Evolutionary conservation across 2,797 vertebrate genomes (phyloP).

Genomic region (Coregonus ussuriensis): DNA sequence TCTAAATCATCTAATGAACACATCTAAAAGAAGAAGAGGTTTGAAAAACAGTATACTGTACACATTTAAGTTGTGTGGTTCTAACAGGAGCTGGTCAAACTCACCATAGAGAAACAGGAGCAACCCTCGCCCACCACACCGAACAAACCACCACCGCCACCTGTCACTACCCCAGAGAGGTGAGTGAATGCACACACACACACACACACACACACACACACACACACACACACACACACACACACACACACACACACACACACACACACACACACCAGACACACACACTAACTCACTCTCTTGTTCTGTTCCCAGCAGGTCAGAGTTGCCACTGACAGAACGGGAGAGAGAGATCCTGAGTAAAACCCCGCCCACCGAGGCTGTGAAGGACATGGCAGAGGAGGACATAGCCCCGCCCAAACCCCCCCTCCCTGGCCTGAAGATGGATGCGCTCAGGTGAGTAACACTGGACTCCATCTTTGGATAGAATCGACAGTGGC

Average conservation of each 20-base stretch:
- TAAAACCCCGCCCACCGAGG: constrained; percentile 80
- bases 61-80: constrained; percentile 30
- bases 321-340: constrained; percentile 85
- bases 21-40: neutral
- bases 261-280: neutral
- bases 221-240: neutral
- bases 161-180: constrained; percentile 65
- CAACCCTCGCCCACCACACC: constrained; percentile 92
- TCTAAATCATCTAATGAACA: neutral
- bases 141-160: constrained; percentile 83
- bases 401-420: constrained; percentile 93
- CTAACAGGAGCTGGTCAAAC: constrained; percentile 90
- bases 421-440: constrained; percentile 92
- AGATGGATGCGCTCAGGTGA: constrained; percentile 94
- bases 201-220: no score
- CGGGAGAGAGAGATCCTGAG: constrained; percentile 87
- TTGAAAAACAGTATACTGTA: no score
- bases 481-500: neutral
- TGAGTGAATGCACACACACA: neutral
- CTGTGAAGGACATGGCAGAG: constrained; percentile 77
- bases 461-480: constrained; percentile 1
- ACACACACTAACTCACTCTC: neutral
- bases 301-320: constrained; percentile 65
- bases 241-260: neutral
- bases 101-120: constrained; percentile 95